Conservation (phyloP, 2,113 vertebrate species). For the Pipra filicauda region DNA sequence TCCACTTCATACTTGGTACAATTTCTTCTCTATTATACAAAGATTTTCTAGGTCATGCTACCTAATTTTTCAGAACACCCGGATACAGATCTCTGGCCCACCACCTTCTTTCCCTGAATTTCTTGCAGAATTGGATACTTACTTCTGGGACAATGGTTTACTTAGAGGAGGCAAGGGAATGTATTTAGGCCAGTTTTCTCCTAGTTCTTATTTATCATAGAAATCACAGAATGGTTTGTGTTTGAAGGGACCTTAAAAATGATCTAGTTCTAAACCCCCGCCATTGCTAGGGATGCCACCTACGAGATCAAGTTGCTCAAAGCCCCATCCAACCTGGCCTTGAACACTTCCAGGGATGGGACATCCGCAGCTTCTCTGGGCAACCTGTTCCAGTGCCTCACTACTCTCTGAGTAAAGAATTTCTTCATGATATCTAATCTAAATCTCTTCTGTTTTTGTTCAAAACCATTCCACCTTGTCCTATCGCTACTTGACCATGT, state of each 20-base stretch:
- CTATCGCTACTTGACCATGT: rapidly evolving
- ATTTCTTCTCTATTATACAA: background rate
- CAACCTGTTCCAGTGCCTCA: background rate
- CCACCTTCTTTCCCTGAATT: background rate
- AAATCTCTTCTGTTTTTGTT: background rate
- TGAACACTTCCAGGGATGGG: background rate
- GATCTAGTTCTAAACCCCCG: background rate
- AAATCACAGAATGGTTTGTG: background rate
- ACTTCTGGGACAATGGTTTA: background rate
- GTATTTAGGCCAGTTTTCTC: background rate
- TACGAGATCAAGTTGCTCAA: background rate
- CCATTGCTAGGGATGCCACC: background rate
- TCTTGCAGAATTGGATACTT: background rate
- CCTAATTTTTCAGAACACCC: background rate
- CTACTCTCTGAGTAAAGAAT: background rate
- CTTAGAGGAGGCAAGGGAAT: background rate
- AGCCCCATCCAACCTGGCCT: background rate
- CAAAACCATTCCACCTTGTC: background rate
- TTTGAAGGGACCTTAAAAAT: background rate
- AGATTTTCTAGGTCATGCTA: background rate
- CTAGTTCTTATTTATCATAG: background rate
- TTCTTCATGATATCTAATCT: background rate
- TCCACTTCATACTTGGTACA: background rate
- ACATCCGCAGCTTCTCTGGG: background rate
- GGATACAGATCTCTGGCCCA: background rate